A percentile compares a stretch with the other conserved stretches of the same genome.
phyloP scores from a whole-genome alignment of 64 coral and sea anemone species.

The Montipora cactus region DNA sequence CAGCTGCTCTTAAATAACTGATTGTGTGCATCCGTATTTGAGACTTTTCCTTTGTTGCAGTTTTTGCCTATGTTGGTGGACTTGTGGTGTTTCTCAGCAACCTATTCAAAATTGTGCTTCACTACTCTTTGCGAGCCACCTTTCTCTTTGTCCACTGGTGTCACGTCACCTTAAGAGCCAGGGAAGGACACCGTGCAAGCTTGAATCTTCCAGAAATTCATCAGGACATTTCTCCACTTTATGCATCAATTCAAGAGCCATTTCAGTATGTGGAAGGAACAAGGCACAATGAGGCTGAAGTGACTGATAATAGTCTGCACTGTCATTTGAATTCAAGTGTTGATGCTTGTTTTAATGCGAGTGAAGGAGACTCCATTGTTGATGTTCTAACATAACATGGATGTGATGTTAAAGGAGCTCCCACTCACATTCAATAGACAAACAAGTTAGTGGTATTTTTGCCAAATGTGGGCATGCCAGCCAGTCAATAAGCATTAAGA shows the following conservation, averaged over 20 bases:
- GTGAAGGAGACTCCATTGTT: conserved; percentile 14
- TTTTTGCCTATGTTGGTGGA: conserved; percentile 95
- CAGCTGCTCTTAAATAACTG: background rate
- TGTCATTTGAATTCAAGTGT: conserved; percentile 28
- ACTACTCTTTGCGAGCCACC: conserved; percentile 70
- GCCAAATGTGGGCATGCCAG: too few relatives aligned
- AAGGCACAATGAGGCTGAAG: background rate
- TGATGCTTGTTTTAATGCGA: conserved; percentile 22
- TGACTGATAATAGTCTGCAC: conserved; percentile 20
- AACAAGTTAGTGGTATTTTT: too few relatives aligned
- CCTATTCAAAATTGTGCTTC: conserved; percentile 74
- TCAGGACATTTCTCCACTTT: background rate
- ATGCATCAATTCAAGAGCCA: conserved; percentile 60
- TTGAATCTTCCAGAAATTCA: conserved; percentile 28
- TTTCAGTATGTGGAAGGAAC: conserved; percentile 71
- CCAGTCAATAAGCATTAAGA: too few relatives aligned
- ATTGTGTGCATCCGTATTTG: background rate
- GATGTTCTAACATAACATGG: conserved; percentile 8
- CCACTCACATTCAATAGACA: too few relatives aligned
- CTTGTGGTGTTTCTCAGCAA: conserved; percentile 87
- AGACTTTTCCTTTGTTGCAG: conserved; percentile 19
- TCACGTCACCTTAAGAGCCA: conserved; percentile 15
- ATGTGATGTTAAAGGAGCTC: too few relatives aligned
- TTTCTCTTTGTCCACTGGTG: conserved; percentile 80
- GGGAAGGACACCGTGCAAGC: conserved; percentile 69